Percentiles rank a stretch among this genome's conserved stretches.
phyloP scores from a whole-genome alignment of 2,888 invertebrate species.

The Machimus rusticus region DNA sequence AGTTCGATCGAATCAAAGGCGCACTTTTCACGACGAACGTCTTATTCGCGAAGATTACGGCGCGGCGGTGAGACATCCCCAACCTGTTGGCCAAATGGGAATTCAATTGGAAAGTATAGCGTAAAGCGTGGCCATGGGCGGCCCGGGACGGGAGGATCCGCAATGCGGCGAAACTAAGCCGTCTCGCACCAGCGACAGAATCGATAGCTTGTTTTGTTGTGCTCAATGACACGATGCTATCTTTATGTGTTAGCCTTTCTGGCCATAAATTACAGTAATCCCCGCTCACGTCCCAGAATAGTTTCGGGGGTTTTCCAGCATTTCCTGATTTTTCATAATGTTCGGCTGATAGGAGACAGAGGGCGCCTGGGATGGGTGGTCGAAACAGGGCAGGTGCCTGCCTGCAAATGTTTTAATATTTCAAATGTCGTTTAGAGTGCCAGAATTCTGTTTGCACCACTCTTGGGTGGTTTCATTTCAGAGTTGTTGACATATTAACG shows the following conservation, averaged over 20 bases:
- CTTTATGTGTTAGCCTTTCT: conserved; percentile 8
- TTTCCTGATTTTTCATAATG: neutral
- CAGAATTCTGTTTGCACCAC: neutral
- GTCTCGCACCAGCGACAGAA: neutral
- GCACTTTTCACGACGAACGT: neutral
- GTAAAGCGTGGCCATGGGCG: neutral
- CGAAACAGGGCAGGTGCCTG: conserved; percentile 1
- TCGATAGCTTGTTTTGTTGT: conserved; percentile 18
- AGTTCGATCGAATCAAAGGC: neutral
- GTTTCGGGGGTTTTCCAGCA: neutral
- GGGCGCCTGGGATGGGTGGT: neutral
- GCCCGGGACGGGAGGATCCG: neutral
- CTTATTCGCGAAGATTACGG: neutral
- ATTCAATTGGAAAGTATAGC: neutral
- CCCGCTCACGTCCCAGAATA: neutral
- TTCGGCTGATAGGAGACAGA: neutral
- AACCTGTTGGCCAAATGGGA: neutral
- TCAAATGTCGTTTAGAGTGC: neutral
- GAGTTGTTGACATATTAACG: neutral
- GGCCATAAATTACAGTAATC: conserved; percentile 13
- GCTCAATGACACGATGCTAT: conserved; percentile 11
- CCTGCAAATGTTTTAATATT: neutral
- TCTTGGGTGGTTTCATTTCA: neutral
- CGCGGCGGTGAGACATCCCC: neutral
- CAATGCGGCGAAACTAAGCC: conserved; percentile 5